A percentile compares a stretch with the other conserved stretches of the same genome.
Evolutionary conservation across 2,888 invertebrate species (phyloP).

Genomic region (Melinaea marsaeus): DNA sequence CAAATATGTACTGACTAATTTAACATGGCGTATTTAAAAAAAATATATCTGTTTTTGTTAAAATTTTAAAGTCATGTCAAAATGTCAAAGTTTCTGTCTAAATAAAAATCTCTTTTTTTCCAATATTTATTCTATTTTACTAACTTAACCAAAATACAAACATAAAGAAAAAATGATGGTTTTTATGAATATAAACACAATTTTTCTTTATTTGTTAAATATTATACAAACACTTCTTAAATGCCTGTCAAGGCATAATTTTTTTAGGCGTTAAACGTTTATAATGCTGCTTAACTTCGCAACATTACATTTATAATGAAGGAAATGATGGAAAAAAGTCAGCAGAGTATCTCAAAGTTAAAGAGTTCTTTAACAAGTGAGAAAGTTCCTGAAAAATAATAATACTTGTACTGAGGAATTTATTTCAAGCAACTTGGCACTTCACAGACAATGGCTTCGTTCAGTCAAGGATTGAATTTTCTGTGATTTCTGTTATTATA

Average conservation of each 20-base stretch:
- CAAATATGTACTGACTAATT: too few relatives aligned
- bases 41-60: too few relatives aligned
- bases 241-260: too few relatives aligned
- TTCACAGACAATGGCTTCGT: conserved; percentile 39
- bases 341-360: conserved; percentile 25
- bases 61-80: too few relatives aligned
- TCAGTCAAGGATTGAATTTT: too few relatives aligned
- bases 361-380: conserved; percentile 48
- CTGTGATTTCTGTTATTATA: too few relatives aligned
- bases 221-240: too few relatives aligned
- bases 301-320: background rate
- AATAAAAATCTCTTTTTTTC: too few relatives aligned
- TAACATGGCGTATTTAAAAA: too few relatives aligned
- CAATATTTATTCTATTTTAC: too few relatives aligned
- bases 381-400: conserved; percentile 61
- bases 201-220: background rate
- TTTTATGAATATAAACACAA: background rate
- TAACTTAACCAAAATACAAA: background rate
- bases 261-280: too few relatives aligned
- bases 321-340: background rate
- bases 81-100: too few relatives aligned
- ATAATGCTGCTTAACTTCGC: background rate
- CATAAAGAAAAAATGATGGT: background rate
- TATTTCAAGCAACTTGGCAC: conserved; percentile 66
- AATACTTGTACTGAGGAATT: conserved; percentile 52